Conservation (phyloP, 1,140 invertebrate genomes). For the Zophobas morio region DNA sequence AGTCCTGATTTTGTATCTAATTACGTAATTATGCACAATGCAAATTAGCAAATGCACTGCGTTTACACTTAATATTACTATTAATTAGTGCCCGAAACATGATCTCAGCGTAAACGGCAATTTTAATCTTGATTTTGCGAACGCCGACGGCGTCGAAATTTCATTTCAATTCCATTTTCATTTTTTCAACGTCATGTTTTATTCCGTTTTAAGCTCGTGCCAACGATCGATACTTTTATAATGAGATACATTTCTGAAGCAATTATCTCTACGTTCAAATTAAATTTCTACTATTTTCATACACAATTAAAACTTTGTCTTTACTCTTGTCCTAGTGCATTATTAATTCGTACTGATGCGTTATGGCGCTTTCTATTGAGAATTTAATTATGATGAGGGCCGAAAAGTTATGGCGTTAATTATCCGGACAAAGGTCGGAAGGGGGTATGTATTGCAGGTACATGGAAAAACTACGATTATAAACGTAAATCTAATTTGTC, state of each 20-base stretch:
- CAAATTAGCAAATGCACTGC: too few species aligned
- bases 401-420: too few species aligned
- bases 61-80: too few species aligned
- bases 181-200: background rate
- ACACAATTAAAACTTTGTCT: background rate
- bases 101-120: background rate
- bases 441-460: too few species aligned
- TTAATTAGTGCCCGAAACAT: background rate
- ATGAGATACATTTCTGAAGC: background rate
- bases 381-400: too few species aligned
- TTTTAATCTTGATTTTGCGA: background rate
- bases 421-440: too few species aligned
- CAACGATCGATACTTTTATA: background rate
- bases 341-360: background rate
- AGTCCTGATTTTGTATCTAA: too few species aligned
- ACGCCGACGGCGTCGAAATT: background rate
- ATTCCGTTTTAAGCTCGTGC: background rate
- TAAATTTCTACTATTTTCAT: background rate
- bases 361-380: background rate
- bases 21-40: too few species aligned
- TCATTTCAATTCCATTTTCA: background rate
- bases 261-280: background rate
- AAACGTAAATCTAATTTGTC: too few species aligned
- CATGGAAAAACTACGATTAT: too few species aligned
- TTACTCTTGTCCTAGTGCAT: background rate